These are phyloP conservation scores for Castor canadensis DNA, from an alignment of 2,113 vertebrate genomes.

Conservation along the genomic window DNA sequence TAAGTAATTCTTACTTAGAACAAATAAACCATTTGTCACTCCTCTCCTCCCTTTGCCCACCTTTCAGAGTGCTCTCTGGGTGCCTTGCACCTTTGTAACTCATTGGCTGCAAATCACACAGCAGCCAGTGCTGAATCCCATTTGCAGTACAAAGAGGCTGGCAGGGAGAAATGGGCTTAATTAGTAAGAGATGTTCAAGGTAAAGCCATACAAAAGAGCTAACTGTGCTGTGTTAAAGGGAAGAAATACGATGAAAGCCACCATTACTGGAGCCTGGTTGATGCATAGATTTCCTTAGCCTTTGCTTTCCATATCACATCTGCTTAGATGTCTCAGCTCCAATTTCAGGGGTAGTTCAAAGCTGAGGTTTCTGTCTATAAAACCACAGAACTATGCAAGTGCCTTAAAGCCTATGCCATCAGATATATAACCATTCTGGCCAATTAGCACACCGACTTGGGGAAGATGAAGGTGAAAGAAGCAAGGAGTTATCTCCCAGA, in stretches of 20 bases:
- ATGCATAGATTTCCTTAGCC: slow-evolving; percentile 53
- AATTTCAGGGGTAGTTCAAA: slow-evolving; percentile 63
- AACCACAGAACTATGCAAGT: not conserved
- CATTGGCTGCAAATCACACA: slow-evolving; percentile 54
- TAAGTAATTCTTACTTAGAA: slow-evolving; percentile 63
- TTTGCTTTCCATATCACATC: slow-evolving; percentile 54
- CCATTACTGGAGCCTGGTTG: slow-evolving; percentile 29
- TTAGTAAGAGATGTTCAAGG: slow-evolving; percentile 76
- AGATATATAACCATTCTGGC: slow-evolving; percentile 13
- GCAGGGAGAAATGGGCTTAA: slow-evolving; percentile 71
- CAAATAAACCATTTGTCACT: slow-evolving; percentile 65
- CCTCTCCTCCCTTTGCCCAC: not conserved
- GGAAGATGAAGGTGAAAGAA: slow-evolving; percentile 24
- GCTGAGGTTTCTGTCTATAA: slow-evolving; percentile 40
- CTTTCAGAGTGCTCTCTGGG: not conserved
- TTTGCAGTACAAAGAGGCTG: slow-evolving; percentile 74
- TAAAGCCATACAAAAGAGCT: slow-evolving; percentile 71
- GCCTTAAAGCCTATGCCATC: not conserved
- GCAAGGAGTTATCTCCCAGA: not conserved
- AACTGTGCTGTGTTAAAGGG: slow-evolving; percentile 56
- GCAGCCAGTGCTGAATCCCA: slow-evolving; percentile 63
- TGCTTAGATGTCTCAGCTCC: slow-evolving; percentile 63
- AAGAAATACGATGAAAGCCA: slow-evolving; percentile 71
- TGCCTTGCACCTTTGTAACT: slow-evolving; percentile 37
- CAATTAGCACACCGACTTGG: not conserved